Conservation (phyloP, 2,888 invertebrate species). For the Acleris laterana region DNA sequence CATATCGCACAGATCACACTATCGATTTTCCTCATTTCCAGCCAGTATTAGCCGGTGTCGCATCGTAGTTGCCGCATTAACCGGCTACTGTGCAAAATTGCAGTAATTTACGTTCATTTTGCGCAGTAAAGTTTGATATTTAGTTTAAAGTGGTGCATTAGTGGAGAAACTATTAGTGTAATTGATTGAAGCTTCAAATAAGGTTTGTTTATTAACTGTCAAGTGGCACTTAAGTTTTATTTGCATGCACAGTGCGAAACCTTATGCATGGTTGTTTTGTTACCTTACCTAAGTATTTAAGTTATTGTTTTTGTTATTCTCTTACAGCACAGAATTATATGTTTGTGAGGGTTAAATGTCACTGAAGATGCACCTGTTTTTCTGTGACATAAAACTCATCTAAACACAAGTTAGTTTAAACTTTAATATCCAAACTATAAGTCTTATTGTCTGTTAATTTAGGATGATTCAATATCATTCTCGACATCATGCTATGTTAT, state of each 20-base stretch:
- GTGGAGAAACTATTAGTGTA: slow-evolving; percentile 8
- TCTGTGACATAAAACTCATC: too few species aligned
- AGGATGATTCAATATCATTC: too few species aligned
- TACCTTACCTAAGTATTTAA: too few species aligned
- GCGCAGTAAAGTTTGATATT: slow-evolving; percentile 4
- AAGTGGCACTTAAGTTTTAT: slow-evolving; percentile 2
- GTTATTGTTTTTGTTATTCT: too few species aligned
- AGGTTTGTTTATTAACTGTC: slow-evolving; percentile 13
- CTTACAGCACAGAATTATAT: too few species aligned
- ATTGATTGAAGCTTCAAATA: background rate
- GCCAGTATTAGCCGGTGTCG: slow-evolving; percentile 30
- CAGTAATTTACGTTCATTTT: slow-evolving; percentile 21
- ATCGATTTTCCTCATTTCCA: slow-evolving; percentile 29
- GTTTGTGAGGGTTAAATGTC: too few species aligned
- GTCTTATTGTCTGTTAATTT: too few species aligned
- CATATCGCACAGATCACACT: slow-evolving; percentile 19
- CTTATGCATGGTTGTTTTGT: too few species aligned
- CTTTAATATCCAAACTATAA: too few species aligned
- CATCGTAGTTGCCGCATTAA: slow-evolving; percentile 28
- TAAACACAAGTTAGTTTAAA: too few species aligned
- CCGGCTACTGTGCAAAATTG: slow-evolving; percentile 16
- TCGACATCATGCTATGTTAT: too few species aligned
- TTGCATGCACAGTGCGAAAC: background rate
- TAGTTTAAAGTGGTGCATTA: slow-evolving; percentile 15
- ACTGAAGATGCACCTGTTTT: too few species aligned